Base-by-base conservation (phyloP, 1,140 invertebrate species). In the Drosophila virilis region DNA sequence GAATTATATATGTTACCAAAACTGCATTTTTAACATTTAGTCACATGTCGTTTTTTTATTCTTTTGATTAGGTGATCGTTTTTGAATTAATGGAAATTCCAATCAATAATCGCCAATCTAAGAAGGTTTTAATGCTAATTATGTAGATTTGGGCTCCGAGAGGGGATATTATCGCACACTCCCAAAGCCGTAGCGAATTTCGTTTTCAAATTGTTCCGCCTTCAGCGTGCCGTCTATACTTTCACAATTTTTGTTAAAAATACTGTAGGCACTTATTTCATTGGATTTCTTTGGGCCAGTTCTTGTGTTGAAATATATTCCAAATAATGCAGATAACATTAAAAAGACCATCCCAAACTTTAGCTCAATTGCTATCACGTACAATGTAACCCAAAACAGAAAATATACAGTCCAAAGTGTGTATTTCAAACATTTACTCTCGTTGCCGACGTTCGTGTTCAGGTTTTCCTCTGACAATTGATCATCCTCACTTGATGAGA, bases 211-310 rank as follows among this genome's bases (percentile, higher is more conserved):
- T 86, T 99, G 97, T 91, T 99, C 97, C n/a, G 98, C 96, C 70
- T 97, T 98, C 2, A 99, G 93, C 1, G 98, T 98, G 12, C 98
- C 98, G 78, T 98, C 96, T 71, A 99, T 97, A 57, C 97, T 95
- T 91, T 97, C 94, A 93, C 97, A 99, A 83, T 98, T 96, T 72
- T 96, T 95, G 94, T 99, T 99, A 91, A 99, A 99, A 0, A 99
- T 98, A 60, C 98, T 99, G 92, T 99, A 99, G 0, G 98, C 98
- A 93, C 97, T 99, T 0, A 97, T 92, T 94, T 98, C 97, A 38
- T 95, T 95, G 46, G 91, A 92, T 61, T 94, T 95, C 90, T 94
- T 96, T 15, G 94, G 94, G 8, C 94, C 93, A 4, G 96, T 96
- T 50, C 97, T 93, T 38, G 97, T 98, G 91, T 98, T 99, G 0